Percentiles rank a stretch among this genome's conserved stretches.
These are phyloP conservation scores for Fulica atra DNA, from an alignment of 2,113 vertebrate genomes.

Conservation along the genomic window DNA sequence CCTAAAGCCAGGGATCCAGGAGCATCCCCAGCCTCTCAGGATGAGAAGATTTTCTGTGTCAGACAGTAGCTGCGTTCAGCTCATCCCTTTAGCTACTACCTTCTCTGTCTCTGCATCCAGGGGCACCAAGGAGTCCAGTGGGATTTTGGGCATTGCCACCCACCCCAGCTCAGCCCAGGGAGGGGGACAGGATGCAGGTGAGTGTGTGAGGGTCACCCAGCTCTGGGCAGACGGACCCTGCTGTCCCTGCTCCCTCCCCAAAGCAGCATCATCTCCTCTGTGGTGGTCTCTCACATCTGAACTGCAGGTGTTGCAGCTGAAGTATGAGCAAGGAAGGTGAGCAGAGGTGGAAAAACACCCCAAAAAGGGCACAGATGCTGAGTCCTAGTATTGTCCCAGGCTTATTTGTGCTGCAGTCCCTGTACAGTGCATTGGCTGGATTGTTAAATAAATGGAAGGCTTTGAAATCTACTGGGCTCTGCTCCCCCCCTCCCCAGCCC, in stretches of 20 bases:
- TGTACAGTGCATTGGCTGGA: background rate
- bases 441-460: background rate
- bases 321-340: background rate
- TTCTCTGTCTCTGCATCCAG: too few species aligned
- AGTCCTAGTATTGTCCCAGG: background rate
- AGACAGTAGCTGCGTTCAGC: too few species aligned
- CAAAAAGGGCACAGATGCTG: too few species aligned
- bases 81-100: too few species aligned
- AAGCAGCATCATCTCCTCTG: fast-evolving
- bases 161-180: fast-evolving
- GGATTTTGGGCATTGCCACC: background rate
- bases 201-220: background rate
- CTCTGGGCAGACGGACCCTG: background rate
- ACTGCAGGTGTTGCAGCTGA: fast-evolving
- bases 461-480: background rate
- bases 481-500: background rate
- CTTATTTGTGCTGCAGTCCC: background rate
- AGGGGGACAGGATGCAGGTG: fast-evolving
- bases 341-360: background rate
- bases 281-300: background rate
- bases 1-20: too few species aligned
- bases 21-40: too few species aligned
- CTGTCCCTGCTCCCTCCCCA: background rate
- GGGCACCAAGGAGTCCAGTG: too few species aligned
- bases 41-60: too few species aligned